A percentile compares a stretch with the other conserved stretches of the same genome.
These are phyloP conservation scores for Acrobasis consociella DNA, from an alignment of 2,888 invertebrate species.

Conservation along the genomic window DNA sequence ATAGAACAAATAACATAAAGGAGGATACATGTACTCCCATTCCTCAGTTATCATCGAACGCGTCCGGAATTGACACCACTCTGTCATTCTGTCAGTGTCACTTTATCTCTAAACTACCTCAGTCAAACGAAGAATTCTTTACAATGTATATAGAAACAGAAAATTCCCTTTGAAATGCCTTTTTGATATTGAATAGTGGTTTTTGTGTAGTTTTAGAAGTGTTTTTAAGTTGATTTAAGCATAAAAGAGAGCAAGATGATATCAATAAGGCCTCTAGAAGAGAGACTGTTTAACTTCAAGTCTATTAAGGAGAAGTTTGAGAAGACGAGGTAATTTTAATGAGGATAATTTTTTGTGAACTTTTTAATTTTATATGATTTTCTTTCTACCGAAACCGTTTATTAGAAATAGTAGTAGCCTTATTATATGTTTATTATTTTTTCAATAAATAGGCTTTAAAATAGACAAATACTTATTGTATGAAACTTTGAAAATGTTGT, in stretches of 20 bases:
- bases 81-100: slow-evolving; percentile 35
- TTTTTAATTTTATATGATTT: too few relatives aligned
- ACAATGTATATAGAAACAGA: not conserved
- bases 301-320: slow-evolving; percentile 72
- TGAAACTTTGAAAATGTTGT: too few relatives aligned
- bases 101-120: slow-evolving; percentile 25
- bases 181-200: slow-evolving; percentile 15
- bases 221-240: slow-evolving; percentile 21
- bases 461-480: too few relatives aligned
- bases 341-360: not conserved
- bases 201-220: slow-evolving; percentile 22
- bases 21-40: slow-evolving; percentile 27
- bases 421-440: too few relatives aligned
- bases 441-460: too few relatives aligned
- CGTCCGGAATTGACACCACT: slow-evolving; percentile 35
- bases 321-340: slow-evolving; percentile 57
- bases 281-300: slow-evolving; percentile 68
- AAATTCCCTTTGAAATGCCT: slow-evolving; percentile 6
- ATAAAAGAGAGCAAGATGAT: slow-evolving; percentile 52
- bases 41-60: slow-evolving; percentile 42
- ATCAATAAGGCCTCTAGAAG: slow-evolving; percentile 58
- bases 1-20: slow-evolving; percentile 20
- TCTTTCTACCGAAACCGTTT: too few relatives aligned
- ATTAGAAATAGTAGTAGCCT: too few relatives aligned
- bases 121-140: not conserved